Evolutionary conservation across 1,140 invertebrate genomes (phyloP), one percentile per base, ranked within the genome.

Genomic region (Macrobrachium rosenbergii): DNA sequence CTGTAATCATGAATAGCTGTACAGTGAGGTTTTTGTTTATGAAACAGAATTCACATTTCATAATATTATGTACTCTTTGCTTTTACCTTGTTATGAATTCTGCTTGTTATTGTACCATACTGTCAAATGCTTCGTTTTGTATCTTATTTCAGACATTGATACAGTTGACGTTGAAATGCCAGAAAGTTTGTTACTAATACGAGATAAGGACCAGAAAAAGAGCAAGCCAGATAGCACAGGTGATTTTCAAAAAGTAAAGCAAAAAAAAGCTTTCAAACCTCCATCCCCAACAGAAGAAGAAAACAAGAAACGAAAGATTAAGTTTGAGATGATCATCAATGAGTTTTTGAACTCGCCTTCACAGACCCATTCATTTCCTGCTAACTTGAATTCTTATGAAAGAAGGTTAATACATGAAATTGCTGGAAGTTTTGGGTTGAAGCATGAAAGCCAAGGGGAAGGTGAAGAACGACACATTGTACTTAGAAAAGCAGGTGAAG

Each of bases 381-480:
- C 83, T n/a, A 73, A 88, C n/a, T 28, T 90, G 62, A 90, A 89
- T 52, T 89, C 90, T 14, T 89, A 77, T 77, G 89, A 90, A 37
- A 80, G 90, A 17, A 75, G 83, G 21, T 43, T 87, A 43, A 23
- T 81, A 28, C 78, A 79, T 81, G 67, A 82, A 12, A 63, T 87
- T 43, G 72, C 78, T 52, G 78, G 81, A 7, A 52, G 62, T 67
- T 62, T 6, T 16, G 67, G 67, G 0, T 23, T 87, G 5, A 5
- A 21, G 11, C 84, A 87, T 75, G 64, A 82, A 63, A 87, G 78
- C 45, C 78, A 82, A 37, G 78, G 84, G 45, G 72, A 87, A 12
- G 84, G 84, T 5, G 80, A 82, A 45, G 80, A 78, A 17, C 75
- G 83, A 3, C 58, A 86, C 2, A 82, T 89, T 8, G 83, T 89